Conservation (phyloP, 2,888 invertebrate species). For the Hydroisotoma schaefferi region DNA sequence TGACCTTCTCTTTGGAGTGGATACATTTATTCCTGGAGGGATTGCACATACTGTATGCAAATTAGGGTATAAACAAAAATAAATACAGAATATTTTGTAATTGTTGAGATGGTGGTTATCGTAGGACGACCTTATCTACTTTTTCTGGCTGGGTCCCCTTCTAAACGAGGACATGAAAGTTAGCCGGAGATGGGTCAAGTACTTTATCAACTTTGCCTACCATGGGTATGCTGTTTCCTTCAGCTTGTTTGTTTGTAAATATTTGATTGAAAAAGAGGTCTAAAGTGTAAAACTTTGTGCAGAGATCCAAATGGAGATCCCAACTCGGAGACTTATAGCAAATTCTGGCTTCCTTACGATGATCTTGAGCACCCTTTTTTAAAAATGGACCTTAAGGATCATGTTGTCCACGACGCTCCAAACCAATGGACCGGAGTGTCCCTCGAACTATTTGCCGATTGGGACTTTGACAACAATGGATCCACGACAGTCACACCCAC, state of each 20-base stretch:
- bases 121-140: slow-evolving; percentile 15
- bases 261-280: not conserved
- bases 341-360: slow-evolving; percentile 10
- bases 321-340: not conserved
- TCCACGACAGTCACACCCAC: too few species aligned
- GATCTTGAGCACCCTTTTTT: slow-evolving; percentile 4
- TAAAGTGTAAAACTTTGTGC: not conserved
- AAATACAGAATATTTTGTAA: too few species aligned
- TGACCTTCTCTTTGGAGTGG: slow-evolving; percentile 16
- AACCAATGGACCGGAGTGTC: slow-evolving; percentile 9
- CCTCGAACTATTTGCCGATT: not conserved
- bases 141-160: slow-evolving; percentile 17
- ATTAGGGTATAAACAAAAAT: too few species aligned
- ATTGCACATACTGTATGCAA: slow-evolving; percentile 22
- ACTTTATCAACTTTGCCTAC: slow-evolving; percentile 11
- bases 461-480: too few species aligned
- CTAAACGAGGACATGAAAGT: slow-evolving; percentile 9
- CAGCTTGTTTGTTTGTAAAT: not conserved
- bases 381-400: slow-evolving; percentile 7
- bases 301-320: slow-evolving; percentile 17
- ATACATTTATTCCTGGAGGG: slow-evolving; percentile 23
- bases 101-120: not conserved
- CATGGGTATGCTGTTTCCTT: not conserved
- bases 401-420: slow-evolving; percentile 1
- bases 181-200: slow-evolving; percentile 7